Percentiles rank a stretch among this genome's conserved stretches.
Conservation (phyloP, 2,888 invertebrate species). For the Caenorhabditis macrosperma region DNA sequence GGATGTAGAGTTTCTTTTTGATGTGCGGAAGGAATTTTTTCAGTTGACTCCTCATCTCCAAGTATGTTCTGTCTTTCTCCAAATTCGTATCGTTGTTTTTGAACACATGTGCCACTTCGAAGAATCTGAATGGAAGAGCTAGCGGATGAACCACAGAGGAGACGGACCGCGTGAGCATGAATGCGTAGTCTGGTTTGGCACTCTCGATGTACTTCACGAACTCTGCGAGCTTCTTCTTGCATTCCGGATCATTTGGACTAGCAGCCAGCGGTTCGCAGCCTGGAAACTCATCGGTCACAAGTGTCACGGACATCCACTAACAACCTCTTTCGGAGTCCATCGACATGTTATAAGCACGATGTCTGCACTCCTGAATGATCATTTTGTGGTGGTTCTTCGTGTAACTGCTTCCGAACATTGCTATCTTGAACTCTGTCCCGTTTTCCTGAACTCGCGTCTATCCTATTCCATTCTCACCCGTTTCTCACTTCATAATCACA, state of each 20-base stretch:
- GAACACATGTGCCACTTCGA: constrained; percentile 24
- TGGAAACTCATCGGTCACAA: not conserved
- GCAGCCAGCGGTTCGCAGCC: constrained; percentile 35
- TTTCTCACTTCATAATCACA: constrained; percentile 43
- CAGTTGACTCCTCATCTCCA: constrained; percentile 40
- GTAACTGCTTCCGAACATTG: constrained; percentile 61
- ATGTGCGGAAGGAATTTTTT: constrained; percentile 36
- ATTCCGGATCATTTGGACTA: constrained; percentile 9
- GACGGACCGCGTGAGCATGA: constrained; percentile 28
- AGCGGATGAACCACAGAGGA: not conserved
- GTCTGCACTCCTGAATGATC: constrained; percentile 49
- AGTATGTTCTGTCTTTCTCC: constrained; percentile 19
- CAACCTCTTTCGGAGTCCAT: constrained; percentile 32
- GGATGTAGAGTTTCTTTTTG: constrained; percentile 47
- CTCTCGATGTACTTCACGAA: constrained; percentile 33
- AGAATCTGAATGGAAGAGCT: constrained; percentile 6
- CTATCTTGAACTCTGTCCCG: constrained; percentile 35
- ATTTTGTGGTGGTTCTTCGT: constrained; percentile 49
- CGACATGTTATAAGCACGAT: constrained; percentile 27
- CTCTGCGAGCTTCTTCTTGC: constrained; percentile 10
- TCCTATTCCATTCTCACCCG: too few species aligned
- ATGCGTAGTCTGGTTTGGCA: constrained; percentile 40
- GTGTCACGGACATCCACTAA: not conserved
- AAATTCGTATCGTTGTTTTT: constrained; percentile 16
- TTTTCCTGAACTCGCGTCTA: constrained; percentile 34